phyloP scores from a whole-genome alignment of 2,888 invertebrate genomes.

The Glomeris marginata region DNA sequence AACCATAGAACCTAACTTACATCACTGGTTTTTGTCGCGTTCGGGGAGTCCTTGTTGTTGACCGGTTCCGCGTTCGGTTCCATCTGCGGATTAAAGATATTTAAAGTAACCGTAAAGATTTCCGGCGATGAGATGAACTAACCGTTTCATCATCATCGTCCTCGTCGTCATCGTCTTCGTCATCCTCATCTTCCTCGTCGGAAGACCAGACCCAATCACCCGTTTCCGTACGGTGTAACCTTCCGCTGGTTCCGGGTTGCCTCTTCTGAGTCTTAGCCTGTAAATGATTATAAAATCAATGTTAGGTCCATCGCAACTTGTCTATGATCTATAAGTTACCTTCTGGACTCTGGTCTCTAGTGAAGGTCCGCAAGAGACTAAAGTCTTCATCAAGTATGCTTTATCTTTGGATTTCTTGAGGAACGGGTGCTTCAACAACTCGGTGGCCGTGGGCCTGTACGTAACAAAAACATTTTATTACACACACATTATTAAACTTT shows the following conservation, averaged over 20 bases:
- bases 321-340: constrained; percentile 34
- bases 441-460: constrained; percentile 71
- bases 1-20: constrained; percentile 4
- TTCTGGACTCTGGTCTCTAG: constrained; percentile 82
- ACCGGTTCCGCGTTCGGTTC: neutral
- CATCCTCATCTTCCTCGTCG: constrained; percentile 61
- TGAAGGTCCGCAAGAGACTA: constrained; percentile 72
- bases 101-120: neutral
- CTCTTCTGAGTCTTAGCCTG: constrained; percentile 45
- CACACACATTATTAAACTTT: neutral
- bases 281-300: neutral
- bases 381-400: constrained; percentile 68
- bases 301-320: neutral
- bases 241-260: constrained; percentile 71
- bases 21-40: constrained; percentile 1
- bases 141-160: constrained; percentile 6
- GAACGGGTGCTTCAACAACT: constrained; percentile 90
- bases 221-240: constrained; percentile 80
- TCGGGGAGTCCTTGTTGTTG: neutral
- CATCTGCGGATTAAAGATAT: no score
- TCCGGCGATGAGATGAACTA: neutral
- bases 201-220: constrained; percentile 99
- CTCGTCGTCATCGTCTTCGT: constrained; percentile 13
- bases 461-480: constrained; percentile 7
- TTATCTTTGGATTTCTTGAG: constrained; percentile 95